Base-by-base conservation (phyloP, 2,888 invertebrate species). In the Trachelus iudaicus region DNA sequence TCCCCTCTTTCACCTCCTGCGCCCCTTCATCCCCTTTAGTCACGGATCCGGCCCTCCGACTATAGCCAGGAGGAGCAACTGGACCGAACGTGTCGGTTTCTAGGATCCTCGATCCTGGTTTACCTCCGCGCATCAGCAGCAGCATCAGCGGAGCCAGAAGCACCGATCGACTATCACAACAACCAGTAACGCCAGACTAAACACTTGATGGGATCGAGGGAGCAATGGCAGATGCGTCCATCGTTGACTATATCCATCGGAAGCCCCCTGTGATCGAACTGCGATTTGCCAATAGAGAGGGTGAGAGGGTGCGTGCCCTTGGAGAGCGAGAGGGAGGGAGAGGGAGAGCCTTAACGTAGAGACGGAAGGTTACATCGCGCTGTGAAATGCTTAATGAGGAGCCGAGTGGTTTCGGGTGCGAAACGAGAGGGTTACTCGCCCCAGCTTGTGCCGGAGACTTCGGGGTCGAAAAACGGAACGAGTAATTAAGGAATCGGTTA, bases 401-500 rank as follows among this genome's bases (percentile, higher is more conserved):
- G 85, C 83, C 85, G 87, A 88, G 87, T 88, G 83, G 82, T 81
- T 83, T 79, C 75, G 77, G 79, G 77, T 68, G 78, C 69, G 71
- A 77, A 69, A 69, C 33, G 69, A 69, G 76, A 40, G 73, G 31
- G 75, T 69, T 75, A 69, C n/a, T 6, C 56, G 69, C 68, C 75
- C 73, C 80, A 79, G 69, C 76, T 80, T 74, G 78, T 69, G 77
- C 77, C 71, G 79, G 75, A 69, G 73, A 80, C 82, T 77, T 77
- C 79, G 77, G 76, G 79, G 75, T 78, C 81, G 84, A 86, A 86
- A 87, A 87, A 83, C 86, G 85, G 85, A 87, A 85, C 83, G 87
- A 87, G 88, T 89, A 90, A 89, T 90, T 89, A 90, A 88, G 87
- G 86, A 89, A 89, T 90, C 85, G 87, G 90, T 90, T 90, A 89